A percentile compares a stretch with the other conserved stretches of the same genome.
Evolutionary conservation across 2,113 vertebrate genomes (phyloP).

Genomic region (Caretta caretta): DNA sequence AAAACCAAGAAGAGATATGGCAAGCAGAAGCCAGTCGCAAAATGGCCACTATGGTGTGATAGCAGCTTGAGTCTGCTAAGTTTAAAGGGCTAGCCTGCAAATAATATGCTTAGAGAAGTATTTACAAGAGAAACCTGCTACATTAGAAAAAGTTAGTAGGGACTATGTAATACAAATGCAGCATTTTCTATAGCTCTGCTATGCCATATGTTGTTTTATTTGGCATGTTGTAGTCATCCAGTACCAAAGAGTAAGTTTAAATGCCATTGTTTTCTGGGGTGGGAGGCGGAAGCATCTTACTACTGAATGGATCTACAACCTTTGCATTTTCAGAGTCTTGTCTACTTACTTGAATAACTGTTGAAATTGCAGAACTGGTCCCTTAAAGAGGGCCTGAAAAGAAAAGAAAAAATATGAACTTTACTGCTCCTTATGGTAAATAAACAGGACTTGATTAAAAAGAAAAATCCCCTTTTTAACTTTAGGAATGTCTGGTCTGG

Average conservation of each 20-base stretch:
- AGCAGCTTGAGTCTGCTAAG: not conserved
- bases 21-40: not conserved
- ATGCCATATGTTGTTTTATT: not conserved
- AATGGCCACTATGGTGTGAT: not conserved
- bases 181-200: not conserved
- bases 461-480: not conserved
- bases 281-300: not conserved
- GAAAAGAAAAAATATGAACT: not conserved
- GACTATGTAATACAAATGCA: rapidly evolving
- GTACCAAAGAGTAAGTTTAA: not conserved
- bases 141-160: not conserved
- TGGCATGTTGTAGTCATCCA: not conserved
- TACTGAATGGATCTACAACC: not conserved
- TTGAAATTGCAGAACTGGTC: not conserved
- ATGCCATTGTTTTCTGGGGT: not conserved
- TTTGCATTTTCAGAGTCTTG: not conserved
- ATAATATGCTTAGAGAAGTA: not conserved
- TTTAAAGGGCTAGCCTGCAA: not conserved
- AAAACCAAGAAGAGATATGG: not conserved
- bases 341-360: not conserved
- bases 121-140: not conserved
- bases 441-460: not conserved
- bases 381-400: not conserved
- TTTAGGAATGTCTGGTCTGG: not conserved
- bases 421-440: not conserved